Evolutionary conservation across 1,140 invertebrate species (phyloP).

Genomic region (Bradynema listronoti): DNA sequence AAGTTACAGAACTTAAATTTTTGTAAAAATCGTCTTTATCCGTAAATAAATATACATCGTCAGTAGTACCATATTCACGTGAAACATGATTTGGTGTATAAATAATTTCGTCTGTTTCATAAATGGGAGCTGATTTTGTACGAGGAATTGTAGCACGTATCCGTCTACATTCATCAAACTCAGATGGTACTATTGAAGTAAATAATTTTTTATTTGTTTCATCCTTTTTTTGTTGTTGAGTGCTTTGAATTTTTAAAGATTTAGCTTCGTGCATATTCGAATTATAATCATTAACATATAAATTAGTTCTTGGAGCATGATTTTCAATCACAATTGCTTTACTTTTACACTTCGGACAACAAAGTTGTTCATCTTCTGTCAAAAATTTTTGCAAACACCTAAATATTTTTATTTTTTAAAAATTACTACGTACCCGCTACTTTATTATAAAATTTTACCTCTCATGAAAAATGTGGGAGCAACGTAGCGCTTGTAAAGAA

Average conservation of each 20-base stretch:
- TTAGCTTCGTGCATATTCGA: too few relatives aligned
- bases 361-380: neutral
- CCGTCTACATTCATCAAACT: neutral
- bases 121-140: too few relatives aligned
- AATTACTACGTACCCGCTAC: neutral
- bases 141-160: too few relatives aligned
- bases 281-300: too few relatives aligned
- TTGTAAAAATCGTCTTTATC: neutral
- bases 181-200: neutral
- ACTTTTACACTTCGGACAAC: slow-evolving; percentile 6
- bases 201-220: neutral
- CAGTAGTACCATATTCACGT: too few relatives aligned
- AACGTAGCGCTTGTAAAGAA: slow-evolving; percentile 51
- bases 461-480: slow-evolving; percentile 58
- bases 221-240: neutral
- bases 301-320: neutral
- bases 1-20: neutral
- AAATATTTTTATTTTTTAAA: slow-evolving; percentile 30
- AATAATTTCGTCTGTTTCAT: too few relatives aligned
- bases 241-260: slow-evolving; percentile 1
- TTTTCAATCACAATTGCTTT: slow-evolving; percentile 11
- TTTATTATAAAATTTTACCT: slow-evolving; percentile 20
- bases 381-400: slow-evolving; percentile 30
- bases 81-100: too few relatives aligned
- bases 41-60: too few relatives aligned